Conservation (phyloP, 2,113 vertebrate genomes). For the Scalopus aquaticus region DNA sequence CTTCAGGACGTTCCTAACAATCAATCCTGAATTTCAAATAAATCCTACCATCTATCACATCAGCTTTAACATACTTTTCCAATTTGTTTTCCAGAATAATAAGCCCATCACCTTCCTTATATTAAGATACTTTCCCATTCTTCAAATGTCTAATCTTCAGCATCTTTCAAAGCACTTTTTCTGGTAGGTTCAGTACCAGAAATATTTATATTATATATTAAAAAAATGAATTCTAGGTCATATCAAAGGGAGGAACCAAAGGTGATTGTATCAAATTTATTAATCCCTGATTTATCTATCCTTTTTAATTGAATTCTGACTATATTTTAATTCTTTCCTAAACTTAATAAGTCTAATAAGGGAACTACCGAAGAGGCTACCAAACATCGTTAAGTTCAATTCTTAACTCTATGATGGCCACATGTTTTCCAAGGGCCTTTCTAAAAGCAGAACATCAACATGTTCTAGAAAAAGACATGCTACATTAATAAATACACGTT, state of each 20-base stretch:
- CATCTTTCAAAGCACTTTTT: slow-evolving; percentile 51
- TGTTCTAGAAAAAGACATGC: background rate
- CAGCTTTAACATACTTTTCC: background rate
- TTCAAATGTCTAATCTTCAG: slow-evolving; percentile 37
- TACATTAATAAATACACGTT: slow-evolving; percentile 43
- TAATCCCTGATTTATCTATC: background rate
- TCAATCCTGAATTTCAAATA: background rate
- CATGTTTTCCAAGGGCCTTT: background rate
- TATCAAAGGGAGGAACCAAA: background rate
- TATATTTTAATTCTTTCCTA: slow-evolving; percentile 42
- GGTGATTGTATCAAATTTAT: background rate
- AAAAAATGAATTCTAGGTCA: slow-evolving; percentile 43
- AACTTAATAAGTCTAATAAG: background rate
- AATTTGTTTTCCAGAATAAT: background rate
- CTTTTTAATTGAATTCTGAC: slow-evolving; percentile 38
- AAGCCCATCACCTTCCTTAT: background rate
- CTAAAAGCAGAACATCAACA: background rate
- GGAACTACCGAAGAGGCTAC: background rate
- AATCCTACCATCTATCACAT: background rate
- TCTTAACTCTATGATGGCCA: background rate
- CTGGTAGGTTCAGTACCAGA: background rate
- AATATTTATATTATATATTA: background rate
- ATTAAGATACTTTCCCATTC: slow-evolving; percentile 29
- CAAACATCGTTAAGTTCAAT: background rate
- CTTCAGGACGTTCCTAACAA: background rate